A percentile compares a stretch with the other conserved stretches of the same genome.
Conservation (phyloP, 35 echinoderm and acorn worm genomes). For the Strongylocentrotus purpuratus region DNA sequence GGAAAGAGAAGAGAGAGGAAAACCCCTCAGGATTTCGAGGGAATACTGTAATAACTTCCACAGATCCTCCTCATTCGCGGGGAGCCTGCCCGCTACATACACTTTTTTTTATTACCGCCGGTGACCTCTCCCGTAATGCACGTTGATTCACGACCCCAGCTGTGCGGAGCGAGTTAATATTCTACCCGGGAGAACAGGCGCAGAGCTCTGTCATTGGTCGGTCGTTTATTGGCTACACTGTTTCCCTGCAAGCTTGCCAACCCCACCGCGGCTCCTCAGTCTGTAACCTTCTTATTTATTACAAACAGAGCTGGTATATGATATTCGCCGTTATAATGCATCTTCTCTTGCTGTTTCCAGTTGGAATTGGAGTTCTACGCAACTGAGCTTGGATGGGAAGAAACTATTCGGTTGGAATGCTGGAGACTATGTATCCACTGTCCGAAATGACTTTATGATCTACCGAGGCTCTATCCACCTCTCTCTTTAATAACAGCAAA, state of each 20-base stretch:
- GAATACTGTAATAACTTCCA: constrained; percentile 45
- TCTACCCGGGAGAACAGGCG: constrained; percentile 38
- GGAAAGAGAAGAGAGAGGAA: neutral
- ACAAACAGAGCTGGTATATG: constrained; percentile 22
- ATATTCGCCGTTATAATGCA: constrained; percentile 21
- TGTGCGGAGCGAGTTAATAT: constrained; percentile 52
- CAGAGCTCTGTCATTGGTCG: constrained; percentile 45
- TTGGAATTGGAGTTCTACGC: neutral
- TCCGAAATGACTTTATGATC: neutral
- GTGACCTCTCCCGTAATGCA: constrained; percentile 42
- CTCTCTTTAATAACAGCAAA: neutral
- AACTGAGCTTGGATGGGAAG: neutral
- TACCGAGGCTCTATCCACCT: neutral
- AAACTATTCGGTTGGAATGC: neutral
- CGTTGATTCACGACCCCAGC: constrained; percentile 30
- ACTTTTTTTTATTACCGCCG: constrained; percentile 48
- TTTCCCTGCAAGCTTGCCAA: constrained; percentile 38
- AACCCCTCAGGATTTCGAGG: neutral
- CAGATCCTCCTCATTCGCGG: constrained; percentile 19
- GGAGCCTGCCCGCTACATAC: constrained; percentile 30
- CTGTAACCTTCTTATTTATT: constrained; percentile 42
- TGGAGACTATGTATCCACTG: neutral
- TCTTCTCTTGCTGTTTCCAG: neutral
- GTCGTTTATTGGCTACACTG: constrained; percentile 43
- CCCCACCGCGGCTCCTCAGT: constrained; percentile 12